Evolutionary conservation across 2,888 invertebrate species (phyloP).

Genomic region (Acanthopleura granulata): DNA sequence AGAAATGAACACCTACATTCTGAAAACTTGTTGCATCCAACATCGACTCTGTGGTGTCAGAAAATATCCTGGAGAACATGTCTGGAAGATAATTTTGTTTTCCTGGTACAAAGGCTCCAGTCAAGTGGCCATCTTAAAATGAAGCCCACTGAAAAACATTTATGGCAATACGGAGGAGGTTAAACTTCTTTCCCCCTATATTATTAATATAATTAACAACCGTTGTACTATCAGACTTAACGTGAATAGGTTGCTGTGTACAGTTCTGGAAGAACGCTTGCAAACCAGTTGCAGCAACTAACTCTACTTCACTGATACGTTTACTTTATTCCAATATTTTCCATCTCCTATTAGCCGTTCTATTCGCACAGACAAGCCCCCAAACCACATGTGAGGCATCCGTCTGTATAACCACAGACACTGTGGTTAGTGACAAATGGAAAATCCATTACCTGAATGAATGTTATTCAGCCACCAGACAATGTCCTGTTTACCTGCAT

Average conservation of each 20-base stretch:
- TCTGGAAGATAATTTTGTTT: background rate
- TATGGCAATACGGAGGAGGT: background rate
- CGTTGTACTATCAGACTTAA: slow-evolving; percentile 11
- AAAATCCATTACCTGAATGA: background rate
- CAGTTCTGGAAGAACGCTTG: background rate
- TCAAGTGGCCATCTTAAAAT: background rate
- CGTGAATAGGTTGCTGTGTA: background rate
- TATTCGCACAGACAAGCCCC: background rate
- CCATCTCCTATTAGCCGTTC: background rate
- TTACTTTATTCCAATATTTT: background rate
- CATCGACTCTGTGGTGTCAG: background rate
- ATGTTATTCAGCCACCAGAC: background rate
- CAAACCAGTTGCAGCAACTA: background rate
- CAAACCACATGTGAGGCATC: slow-evolving; percentile 10
- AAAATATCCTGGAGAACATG: background rate
- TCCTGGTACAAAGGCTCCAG: background rate
- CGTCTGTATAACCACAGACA: background rate
- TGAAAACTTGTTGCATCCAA: background rate
- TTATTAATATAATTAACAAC: slow-evolving; percentile 3
- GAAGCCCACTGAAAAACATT: background rate
- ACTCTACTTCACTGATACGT: background rate
- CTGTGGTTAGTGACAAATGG: background rate
- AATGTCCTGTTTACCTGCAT: background rate
- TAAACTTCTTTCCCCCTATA: background rate
- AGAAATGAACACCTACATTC: background rate